Evolutionary conservation across 1,140 invertebrate species (phyloP).

Genomic region (Pseudomyrmex pallidus): DNA sequence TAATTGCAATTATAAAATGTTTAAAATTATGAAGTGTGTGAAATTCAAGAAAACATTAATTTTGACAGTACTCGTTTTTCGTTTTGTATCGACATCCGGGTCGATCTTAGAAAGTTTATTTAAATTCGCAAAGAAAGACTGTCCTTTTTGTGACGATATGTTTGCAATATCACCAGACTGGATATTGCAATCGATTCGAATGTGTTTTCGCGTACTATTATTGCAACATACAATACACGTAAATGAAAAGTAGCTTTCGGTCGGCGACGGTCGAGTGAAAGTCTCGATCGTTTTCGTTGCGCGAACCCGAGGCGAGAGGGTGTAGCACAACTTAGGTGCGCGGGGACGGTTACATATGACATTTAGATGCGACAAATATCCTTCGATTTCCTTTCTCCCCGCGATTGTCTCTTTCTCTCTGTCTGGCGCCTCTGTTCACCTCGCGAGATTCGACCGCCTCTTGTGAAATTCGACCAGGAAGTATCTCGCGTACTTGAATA

Average conservation of each 20-base stretch:
- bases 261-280: slow-evolving; percentile 59
- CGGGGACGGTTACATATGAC: slow-evolving; percentile 62
- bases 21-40: no score
- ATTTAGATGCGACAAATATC: slow-evolving; percentile 62
- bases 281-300: slow-evolving; percentile 41
- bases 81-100: no score
- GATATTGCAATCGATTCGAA: no score
- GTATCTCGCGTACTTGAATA: background rate
- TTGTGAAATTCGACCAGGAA: background rate
- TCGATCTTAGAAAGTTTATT: no score
- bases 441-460: slow-evolving; percentile 28
- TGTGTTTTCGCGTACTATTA: background rate
- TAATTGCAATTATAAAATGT: no score
- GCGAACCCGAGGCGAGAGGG: slow-evolving; percentile 46
- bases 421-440: background rate
- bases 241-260: slow-evolving; percentile 14
- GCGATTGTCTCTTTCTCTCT: background rate
- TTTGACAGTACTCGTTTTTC: no score
- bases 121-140: no score
- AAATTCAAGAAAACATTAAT: no score
- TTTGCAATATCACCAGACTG: no score
- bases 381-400: slow-evolving; percentile 46
- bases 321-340: slow-evolving; percentile 27
- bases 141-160: no score
- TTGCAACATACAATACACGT: background rate